Evolutionary conservation across 2,888 invertebrate genomes (phyloP).

Genomic region (Lochmaea capreae): DNA sequence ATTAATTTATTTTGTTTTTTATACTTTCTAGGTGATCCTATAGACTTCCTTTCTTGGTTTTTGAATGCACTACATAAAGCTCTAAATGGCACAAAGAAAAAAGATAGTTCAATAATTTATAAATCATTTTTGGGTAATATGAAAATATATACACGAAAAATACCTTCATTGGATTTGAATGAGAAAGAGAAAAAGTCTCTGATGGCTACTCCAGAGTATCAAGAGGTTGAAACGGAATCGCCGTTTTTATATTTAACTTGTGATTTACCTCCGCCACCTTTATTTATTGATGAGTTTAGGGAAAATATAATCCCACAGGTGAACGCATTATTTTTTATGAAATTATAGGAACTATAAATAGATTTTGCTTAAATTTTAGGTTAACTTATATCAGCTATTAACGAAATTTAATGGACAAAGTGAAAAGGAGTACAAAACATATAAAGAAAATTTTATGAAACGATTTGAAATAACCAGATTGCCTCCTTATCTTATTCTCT

Average conservation of each 20-base stretch:
- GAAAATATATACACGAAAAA: constrained; percentile 91
- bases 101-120: constrained; percentile 91
- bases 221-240: constrained; percentile 87
- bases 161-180: constrained; percentile 92
- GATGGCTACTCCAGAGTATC: constrained; percentile 85
- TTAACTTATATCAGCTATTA: constrained; percentile 92
- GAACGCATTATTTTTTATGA: constrained; percentile 19
- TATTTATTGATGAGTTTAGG: constrained; percentile 96
- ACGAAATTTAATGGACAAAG: constrained; percentile 96
- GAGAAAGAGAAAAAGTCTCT: constrained; percentile 87
- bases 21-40: constrained; percentile 81
- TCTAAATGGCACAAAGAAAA: constrained; percentile 90
- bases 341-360: too few species aligned
- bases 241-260: constrained; percentile 97
- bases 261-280: constrained; percentile 96
- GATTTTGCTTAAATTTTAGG: constrained; percentile 67
- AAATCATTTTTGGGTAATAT: constrained; percentile 94
- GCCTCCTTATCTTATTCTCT: constrained; percentile 94
- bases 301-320: constrained; percentile 99
- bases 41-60: constrained; percentile 98
- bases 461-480: constrained; percentile 94
- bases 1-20: constrained; percentile 14
- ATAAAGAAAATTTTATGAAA: constrained; percentile 98
- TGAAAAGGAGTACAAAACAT: constrained; percentile 99
- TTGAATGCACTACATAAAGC: constrained; percentile 95